Base-by-base conservation (phyloP, 1,140 invertebrate genomes). In the Myzus persicae region DNA sequence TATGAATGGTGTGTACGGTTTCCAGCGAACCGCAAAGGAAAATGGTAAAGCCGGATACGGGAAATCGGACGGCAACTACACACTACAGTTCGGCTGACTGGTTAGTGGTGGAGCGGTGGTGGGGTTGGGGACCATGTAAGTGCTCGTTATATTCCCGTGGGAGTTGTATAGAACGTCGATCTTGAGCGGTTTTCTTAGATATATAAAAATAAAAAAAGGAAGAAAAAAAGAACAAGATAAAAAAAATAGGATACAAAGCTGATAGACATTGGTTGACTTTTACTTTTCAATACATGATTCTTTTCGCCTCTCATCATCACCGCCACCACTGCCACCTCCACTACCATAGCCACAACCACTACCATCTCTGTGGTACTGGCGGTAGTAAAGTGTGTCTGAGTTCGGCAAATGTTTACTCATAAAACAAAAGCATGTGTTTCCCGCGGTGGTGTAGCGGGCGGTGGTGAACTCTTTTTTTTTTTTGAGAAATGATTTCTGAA, bases 201-300 rank as follows among this genome's bases (percentile, higher is more conserved):
- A 88, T 46, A 88, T 36, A 46, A 9, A 81, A 40, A 92, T 51
- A 51, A 92, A 92, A 59, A 91, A 91, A 9, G 20, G 36, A 24
- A 46, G 24, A 40, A 42, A 46, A 40, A 89, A 90, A 36, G 36
- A 54, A 90, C 88, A 22, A 38, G 88, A 84, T 81, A 84, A 48
- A 92, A 38, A 91, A 44, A 81, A 67, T 31, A 76, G 1, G 54
- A 51, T 40, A 82, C 91, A 51, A 93, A 93, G n/a, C 44, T n/a
- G 67, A 93, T 84, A 84, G 91, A 93, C 81, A 93, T 93, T 51
- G 91, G 76, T 82, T 84, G 91, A 84, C 81, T 93, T 84, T 93
- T 93, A 93, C 91, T 93, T 91, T 93, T 93, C 91, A 93, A 93
- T 93, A 51, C 91, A 84, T 51, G 90, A 91, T 91, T 81, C 67